phyloP scores from a whole-genome alignment of 2,888 invertebrate genomes.

The Nephrocerus scutellatus region DNA sequence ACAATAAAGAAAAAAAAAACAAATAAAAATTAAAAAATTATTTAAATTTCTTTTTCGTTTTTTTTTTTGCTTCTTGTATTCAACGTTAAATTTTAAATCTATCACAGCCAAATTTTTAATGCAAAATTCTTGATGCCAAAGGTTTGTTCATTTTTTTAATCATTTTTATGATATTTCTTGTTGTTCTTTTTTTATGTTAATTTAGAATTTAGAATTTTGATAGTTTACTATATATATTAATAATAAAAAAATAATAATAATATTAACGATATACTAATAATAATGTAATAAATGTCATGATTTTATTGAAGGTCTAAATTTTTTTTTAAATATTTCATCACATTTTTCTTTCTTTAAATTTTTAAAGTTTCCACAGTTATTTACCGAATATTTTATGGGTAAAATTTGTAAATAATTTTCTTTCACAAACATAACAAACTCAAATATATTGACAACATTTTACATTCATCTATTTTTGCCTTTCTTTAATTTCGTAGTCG shows the following conservation, averaged over 20 bases:
- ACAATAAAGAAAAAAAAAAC: constrained; percentile 10
- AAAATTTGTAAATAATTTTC: too few species aligned
- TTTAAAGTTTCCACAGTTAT: constrained; percentile 21
- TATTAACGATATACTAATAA: too few species aligned
- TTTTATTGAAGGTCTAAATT: constrained; percentile 12
- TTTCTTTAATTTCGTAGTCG: too few species aligned
- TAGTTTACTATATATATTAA: too few species aligned
- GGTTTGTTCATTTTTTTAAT: constrained; percentile 25
- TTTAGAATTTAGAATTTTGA: constrained; percentile 47
- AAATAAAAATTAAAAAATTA: constrained; percentile 26
- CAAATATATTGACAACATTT: too few species aligned
- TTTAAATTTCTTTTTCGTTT: constrained; percentile 23
- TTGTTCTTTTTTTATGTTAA: constrained; percentile 27
- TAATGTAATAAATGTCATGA: constrained; percentile 20
- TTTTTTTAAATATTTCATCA: constrained; percentile 10
- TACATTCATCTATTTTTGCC: too few species aligned
- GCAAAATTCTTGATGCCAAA: constrained; percentile 39
- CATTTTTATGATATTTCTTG: constrained; percentile 21
- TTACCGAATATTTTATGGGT: too few species aligned
- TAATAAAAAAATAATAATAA: too few species aligned
- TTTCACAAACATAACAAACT: too few species aligned
- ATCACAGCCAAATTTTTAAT: constrained; percentile 49
- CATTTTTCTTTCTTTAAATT: constrained; percentile 12
- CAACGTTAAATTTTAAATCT: constrained; percentile 37
- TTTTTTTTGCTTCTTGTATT: constrained; percentile 17